Percentiles rank a stretch among this genome's conserved stretches.
Evolutionary conservation across 2,888 invertebrate species (phyloP).

Genomic region (Noctua janthe): DNA sequence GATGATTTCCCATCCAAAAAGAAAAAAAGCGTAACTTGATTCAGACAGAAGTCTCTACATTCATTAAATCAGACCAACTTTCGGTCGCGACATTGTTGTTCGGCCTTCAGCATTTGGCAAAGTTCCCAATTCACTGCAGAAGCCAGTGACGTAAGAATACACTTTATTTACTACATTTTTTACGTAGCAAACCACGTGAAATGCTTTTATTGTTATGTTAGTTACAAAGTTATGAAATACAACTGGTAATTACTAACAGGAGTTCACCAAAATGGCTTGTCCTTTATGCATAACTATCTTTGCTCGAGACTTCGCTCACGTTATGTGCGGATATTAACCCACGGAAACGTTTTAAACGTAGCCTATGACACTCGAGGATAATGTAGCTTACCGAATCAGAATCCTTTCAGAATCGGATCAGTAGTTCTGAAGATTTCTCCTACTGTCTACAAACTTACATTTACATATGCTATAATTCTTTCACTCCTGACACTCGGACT

Average conservation of each 20-base stretch:
- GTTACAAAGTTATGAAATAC: not conserved
- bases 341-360: too few relatives aligned
- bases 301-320: too few relatives aligned
- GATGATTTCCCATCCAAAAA: too few relatives aligned
- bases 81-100: constrained; percentile 19
- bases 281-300: not conserved
- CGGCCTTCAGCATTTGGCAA: constrained; percentile 41
- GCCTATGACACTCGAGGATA: too few relatives aligned
- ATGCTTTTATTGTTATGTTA: not conserved
- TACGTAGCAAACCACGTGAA: constrained; percentile 14
- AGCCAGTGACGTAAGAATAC: constrained; percentile 13
- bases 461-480: too few relatives aligned
- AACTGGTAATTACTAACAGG: not conserved
- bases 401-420: too few relatives aligned
- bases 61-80: constrained; percentile 25
- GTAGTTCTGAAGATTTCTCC: too few relatives aligned
- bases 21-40: not conserved
- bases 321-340: too few relatives aligned
- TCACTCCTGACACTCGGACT: not conserved
- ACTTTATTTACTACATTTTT: constrained; percentile 25
- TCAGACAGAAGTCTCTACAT: not conserved
- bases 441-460: too few relatives aligned
- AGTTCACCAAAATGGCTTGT: not conserved
- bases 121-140: constrained; percentile 33
- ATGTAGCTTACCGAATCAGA: too few relatives aligned